Conservation (phyloP, 2,113 vertebrate species). For the Anoura caudifer region DNA sequence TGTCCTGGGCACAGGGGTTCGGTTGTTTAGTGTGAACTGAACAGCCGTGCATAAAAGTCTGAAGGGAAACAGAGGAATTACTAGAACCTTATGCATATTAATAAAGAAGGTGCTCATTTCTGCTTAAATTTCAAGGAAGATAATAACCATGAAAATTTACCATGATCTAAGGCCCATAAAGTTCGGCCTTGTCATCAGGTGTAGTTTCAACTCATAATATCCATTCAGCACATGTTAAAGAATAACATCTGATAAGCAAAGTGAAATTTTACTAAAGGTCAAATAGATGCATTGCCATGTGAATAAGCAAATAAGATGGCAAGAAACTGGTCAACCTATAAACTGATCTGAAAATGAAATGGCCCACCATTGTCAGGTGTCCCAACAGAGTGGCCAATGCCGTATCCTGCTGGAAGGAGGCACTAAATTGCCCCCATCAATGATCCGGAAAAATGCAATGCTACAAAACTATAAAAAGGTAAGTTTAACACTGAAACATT, state of each 20-base stretch:
- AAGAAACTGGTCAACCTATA: background rate
- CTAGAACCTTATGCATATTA: background rate
- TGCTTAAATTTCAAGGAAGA: background rate
- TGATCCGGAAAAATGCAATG: background rate
- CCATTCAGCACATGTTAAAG: background rate
- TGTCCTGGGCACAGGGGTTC: background rate
- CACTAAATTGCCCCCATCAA: background rate
- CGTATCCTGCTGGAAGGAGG: background rate
- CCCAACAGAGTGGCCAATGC: background rate
- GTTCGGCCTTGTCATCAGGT: background rate
- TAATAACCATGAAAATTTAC: background rate
- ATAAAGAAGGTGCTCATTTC: background rate
- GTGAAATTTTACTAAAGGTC: background rate
- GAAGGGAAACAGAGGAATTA: background rate
- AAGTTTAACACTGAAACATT: background rate
- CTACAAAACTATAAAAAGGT: background rate
- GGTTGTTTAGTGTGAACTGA: background rate
- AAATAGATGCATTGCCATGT: background rate
- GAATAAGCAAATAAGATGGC: background rate
- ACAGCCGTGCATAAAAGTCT: background rate
- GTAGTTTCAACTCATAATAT: background rate
- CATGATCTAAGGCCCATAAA: background rate
- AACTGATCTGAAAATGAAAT: background rate
- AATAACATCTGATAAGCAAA: background rate
- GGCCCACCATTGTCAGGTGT: background rate